phyloP scores from a whole-genome alignment of 2,113 vertebrate genomes.

The Elaphurus davidianus region DNA sequence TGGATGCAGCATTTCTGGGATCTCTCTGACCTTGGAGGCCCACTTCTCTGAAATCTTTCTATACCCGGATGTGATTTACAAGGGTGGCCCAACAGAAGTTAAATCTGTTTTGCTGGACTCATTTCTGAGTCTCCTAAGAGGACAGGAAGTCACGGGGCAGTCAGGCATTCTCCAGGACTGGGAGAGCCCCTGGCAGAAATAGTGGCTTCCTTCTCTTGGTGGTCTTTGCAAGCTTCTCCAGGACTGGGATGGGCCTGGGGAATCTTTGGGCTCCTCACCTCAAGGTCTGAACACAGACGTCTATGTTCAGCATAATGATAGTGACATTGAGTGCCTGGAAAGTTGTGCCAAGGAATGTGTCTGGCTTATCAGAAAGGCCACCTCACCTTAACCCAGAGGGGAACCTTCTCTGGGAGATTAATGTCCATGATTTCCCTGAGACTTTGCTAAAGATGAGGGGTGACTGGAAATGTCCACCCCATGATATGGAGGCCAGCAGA shows the following conservation, averaged over 20 bases:
- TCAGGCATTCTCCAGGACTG: too few species aligned
- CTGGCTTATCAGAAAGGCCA: background rate
- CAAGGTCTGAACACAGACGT: background rate
- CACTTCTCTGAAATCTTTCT: background rate
- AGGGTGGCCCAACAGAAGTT: background rate
- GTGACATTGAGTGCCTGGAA: background rate
- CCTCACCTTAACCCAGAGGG: background rate
- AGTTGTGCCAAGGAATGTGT: background rate
- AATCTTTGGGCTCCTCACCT: background rate
- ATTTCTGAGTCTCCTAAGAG: background rate
- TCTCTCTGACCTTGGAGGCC: background rate
- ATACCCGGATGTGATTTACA: background rate
- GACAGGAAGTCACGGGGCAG: background rate
- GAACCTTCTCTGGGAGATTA: background rate
- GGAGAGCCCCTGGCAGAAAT: background rate
- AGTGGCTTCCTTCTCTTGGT: background rate
- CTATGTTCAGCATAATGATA: background rate
- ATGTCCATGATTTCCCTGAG: background rate
- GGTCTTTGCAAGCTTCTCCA: background rate
- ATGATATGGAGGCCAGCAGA: background rate
- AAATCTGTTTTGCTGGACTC: background rate
- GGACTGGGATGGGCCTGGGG: background rate
- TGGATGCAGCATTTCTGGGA: background rate
- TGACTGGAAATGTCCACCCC: background rate
- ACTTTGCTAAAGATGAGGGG: background rate